phyloP scores from a whole-genome alignment of 2,888 invertebrate genomes.

The Apamea epomidion region DNA sequence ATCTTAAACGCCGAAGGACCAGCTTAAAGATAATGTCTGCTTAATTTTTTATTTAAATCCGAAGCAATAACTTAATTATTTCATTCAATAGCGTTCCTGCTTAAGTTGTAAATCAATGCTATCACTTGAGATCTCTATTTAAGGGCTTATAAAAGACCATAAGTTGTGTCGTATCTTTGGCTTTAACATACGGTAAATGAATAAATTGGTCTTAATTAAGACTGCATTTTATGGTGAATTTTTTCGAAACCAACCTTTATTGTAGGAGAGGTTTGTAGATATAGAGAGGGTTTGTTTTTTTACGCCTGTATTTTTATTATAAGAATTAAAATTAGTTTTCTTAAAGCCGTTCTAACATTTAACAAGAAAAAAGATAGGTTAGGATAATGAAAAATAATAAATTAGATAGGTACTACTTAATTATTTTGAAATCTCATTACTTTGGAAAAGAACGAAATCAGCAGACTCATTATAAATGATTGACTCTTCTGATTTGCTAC shows the following conservation, averaged over 20 bases:
- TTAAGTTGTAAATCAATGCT: slow-evolving; percentile 58
- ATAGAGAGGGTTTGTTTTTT: neutral
- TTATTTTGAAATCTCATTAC: neutral
- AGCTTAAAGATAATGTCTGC: slow-evolving; percentile 15
- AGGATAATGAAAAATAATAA: neutral
- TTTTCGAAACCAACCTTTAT: neutral
- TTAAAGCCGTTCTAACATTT: no score
- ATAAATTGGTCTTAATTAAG: slow-evolving; percentile 70
- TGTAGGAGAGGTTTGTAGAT: neutral
- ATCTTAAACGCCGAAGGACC: slow-evolving; percentile 13
- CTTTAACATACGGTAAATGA: slow-evolving; percentile 69
- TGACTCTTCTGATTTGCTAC: slow-evolving; percentile 29
- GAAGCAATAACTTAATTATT: slow-evolving; percentile 52
- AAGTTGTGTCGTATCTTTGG: slow-evolving; percentile 74
- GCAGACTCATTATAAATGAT: slow-evolving; percentile 17
- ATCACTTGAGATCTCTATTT: slow-evolving; percentile 71
- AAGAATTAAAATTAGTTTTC: neutral
- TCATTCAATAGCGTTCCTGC: slow-evolving; percentile 46
- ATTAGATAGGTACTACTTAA: neutral
- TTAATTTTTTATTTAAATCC: slow-evolving; percentile 32
- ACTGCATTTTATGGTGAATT: slow-evolving; percentile 39
- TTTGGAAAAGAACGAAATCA: neutral
- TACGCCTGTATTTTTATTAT: neutral
- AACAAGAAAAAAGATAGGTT: neutral
- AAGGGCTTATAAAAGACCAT: slow-evolving; percentile 73